Evolutionary conservation across 2,113 vertebrate genomes (phyloP).

Genomic region (Lepisosteus osseus): DNA sequence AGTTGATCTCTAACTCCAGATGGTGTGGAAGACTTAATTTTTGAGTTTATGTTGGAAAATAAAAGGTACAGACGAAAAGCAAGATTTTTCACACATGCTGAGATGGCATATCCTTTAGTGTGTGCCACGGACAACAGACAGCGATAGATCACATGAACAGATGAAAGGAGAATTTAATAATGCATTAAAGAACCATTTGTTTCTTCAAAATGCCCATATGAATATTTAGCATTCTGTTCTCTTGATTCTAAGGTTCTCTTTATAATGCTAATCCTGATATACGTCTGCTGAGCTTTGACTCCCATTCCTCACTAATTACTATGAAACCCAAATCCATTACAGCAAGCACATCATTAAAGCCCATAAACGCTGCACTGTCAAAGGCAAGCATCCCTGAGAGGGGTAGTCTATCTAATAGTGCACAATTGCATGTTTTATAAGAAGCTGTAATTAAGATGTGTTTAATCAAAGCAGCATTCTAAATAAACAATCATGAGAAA

Average conservation of each 20-base stretch:
- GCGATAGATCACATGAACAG: background rate
- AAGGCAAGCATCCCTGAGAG: constrained; percentile 31
- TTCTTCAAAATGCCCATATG: constrained; percentile 33
- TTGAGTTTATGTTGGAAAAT: background rate
- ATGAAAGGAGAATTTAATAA: constrained; percentile 35
- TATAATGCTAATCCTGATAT: constrained; percentile 43
- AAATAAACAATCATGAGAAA: constrained; percentile 19
- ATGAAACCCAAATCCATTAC: constrained; percentile 36
- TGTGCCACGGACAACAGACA: background rate
- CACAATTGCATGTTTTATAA: background rate
- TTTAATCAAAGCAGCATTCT: constrained; percentile 17
- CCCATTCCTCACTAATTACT: constrained; percentile 41
- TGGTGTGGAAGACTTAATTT: no score
- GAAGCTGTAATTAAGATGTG: background rate
- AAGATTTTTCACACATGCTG: background rate
- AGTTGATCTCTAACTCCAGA: no score
- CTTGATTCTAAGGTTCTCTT: constrained; percentile 36
- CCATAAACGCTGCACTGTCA: constrained; percentile 30
- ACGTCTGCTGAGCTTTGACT: constrained; percentile 36
- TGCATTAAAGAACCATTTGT: constrained; percentile 32
- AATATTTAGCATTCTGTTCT: constrained; percentile 40
- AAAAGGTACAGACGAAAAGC: background rate
- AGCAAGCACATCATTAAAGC: constrained; percentile 28
- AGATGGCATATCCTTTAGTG: background rate
- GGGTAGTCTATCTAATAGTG: background rate